Evolutionary conservation across 2,797 vertebrate genomes (phyloP), one percentile per base, ranked within the genome.

Genomic region (Heliangelus exortis): DNA sequence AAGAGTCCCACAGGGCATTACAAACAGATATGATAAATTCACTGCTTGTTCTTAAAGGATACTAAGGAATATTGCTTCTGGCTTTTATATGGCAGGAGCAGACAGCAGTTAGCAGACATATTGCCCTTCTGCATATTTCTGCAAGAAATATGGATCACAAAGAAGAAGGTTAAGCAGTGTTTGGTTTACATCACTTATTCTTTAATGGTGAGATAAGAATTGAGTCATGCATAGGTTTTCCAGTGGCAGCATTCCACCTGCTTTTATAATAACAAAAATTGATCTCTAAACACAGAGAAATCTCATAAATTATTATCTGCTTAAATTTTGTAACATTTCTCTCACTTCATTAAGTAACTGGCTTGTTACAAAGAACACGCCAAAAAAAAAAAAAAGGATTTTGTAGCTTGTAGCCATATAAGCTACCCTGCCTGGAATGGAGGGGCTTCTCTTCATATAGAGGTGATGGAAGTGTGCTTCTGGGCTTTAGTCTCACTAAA

Each of bases 1-100:
- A 95, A 95, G 81, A 75, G 75, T 96, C 96, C 97, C 97, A 90
- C 74, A 87, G 92, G 93, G 54, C 61, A 59, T 95, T 87, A 80
- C 85, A 94, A 97, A 78, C 76, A 96, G 90, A 82, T 77, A 94
- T 33, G 63, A 96, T 91, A 93, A 95, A 94, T 93, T 91, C 87
- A 36, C 41, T 82, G 61, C 82, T 84, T 80, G 26, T 92, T 96
- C 58, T 81, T 88, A 92, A 90, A 95, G 75, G 74, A 83, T 94
- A 86, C 36, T 59, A 84, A 67, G 31, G 67, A 84, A 53, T 94
- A 85, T 72, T 84, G 48, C 87, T 93, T 65, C 76, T 87, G 47
- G 72, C 53, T 84, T 84, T 91, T 71, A 9, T 87, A 22, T 29
- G 58, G 61, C 66, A 89, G 53, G 34, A 85, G 54, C n/a, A 90